A percentile compares a stretch with the other conserved stretches of the same genome.
Conservation (phyloP, 2,797 vertebrate genomes). For the Amniataba percoides region DNA sequence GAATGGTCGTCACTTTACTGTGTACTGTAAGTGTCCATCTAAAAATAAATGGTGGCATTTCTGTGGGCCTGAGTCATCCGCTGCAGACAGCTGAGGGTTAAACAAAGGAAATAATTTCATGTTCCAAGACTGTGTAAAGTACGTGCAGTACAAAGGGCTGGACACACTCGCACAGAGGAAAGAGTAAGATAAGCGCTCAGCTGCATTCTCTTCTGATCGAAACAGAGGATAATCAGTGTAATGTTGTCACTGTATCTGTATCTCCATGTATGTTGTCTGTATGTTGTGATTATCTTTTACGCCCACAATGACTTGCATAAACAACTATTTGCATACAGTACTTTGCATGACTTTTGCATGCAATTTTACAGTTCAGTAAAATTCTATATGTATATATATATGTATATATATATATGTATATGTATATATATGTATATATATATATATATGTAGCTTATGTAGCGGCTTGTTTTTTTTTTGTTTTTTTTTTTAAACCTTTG, state of each 20-base stretch:
- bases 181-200: constrained; percentile 18
- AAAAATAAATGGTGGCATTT: constrained; percentile 62
- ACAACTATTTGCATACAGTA: neutral
- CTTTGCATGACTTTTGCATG: neutral
- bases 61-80: constrained; percentile 8
- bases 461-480: too few species aligned
- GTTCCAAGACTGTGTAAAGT: constrained; percentile 13
- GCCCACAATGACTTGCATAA: too few species aligned
- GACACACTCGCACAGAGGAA: neutral
- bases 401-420: too few species aligned
- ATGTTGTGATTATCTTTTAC: neutral
- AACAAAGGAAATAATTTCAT: constrained; percentile 21
- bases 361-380: neutral
- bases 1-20: constrained; percentile 4
- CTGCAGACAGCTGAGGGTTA: constrained; percentile 30
- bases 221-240: neutral
- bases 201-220: constrained; percentile 16
- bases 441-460: too few species aligned
- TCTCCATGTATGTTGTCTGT: neutral
- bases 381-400: too few species aligned
- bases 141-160: constrained; percentile 25
- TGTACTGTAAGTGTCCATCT: constrained; percentile 32
- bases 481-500: too few species aligned
- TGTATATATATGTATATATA: too few species aligned
- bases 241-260: constrained; percentile 22